Base-by-base conservation (phyloP, 2,113 vertebrate genomes). In the Zonotrichia leucophrys region DNA sequence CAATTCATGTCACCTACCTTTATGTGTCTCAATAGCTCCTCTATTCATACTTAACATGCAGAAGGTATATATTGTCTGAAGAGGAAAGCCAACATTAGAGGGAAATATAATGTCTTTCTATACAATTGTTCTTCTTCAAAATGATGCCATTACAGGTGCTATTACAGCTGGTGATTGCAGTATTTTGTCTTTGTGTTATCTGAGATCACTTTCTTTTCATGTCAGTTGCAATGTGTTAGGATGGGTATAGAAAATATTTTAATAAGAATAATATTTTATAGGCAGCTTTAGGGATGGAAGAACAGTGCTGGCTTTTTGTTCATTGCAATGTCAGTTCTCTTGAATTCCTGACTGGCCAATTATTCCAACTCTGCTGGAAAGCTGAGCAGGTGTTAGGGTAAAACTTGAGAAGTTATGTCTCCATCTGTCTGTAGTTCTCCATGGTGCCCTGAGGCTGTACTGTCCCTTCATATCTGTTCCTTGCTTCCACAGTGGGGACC, bases 61-160 rank as follows among this genome's bases (percentile, higher is more conserved):
- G 50, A 94, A 78, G 23, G 24, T 75, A 75, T 73, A 69, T 58
- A 87, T 66, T 68, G 31, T 92, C 35, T 85, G 93, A 94, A 89
- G 25, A 92, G 31, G 50, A 92, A 96, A 88, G 55, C 15, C 72
- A 91, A n/a, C 31, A 37, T 89, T 72, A 80, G 56, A 87, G 12
- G 31, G 56, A 95, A 90, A 75, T 75, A 69, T 37, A 92, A 68
- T 69, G 73, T 62, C 67, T 62, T 91, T 90, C 73, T 88, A 42
- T 37, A 77, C 56, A 96, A 80, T 83, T 87, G 83, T 89, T 94
- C 76, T 82, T 82, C 46, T 92, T 91, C 77, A 84, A 92, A 96
- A 93, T 91, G 22, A 41, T 91, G 83, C 27, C 79, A 79, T 95
- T 95, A 59, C 39, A 58, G 76, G 39, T 79, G 12, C 10, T 47